These are phyloP conservation scores for Phoeniculus purpureus DNA, from an alignment of 2,797 vertebrate genomes.

Conservation along the genomic window DNA sequence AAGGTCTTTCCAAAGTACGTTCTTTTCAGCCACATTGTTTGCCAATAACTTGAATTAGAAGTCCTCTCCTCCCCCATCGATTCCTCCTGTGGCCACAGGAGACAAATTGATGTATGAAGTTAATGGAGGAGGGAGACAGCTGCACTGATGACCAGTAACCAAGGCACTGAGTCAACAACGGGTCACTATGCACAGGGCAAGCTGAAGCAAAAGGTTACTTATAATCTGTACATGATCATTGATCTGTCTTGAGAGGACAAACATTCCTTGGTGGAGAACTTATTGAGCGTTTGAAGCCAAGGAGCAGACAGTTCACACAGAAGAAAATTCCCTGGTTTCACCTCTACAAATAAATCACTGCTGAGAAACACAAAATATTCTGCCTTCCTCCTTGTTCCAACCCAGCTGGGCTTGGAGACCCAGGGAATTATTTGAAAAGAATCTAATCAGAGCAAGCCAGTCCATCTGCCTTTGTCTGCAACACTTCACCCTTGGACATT, in stretches of 20 bases:
- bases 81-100: not conserved
- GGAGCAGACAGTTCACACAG: constrained; percentile 28
- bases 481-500: not conserved
- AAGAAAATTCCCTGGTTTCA: constrained; percentile 57
- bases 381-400: constrained; percentile 13
- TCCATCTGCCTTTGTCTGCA: constrained; percentile 34
- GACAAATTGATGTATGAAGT: not conserved
- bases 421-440: constrained; percentile 4
- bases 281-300: not conserved
- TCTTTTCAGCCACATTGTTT: not conserved
- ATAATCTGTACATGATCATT: constrained; percentile 1
- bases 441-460: constrained; percentile 20
- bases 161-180: constrained; percentile 28
- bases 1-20: not conserved
- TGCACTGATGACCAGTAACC: constrained; percentile 13
- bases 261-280: constrained; percentile 37
- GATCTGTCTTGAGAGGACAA: constrained; percentile 35
- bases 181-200: constrained; percentile 14
- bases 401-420: constrained; percentile 46
- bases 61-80: not conserved
- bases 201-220: constrained; percentile 44
- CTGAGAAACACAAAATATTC: constrained; percentile 42
- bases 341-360: constrained; percentile 56
- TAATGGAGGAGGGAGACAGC: not conserved
- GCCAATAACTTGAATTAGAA: not conserved